Base-by-base conservation (phyloP, 2,113 vertebrate genomes). In the Willisornis vidua region DNA sequence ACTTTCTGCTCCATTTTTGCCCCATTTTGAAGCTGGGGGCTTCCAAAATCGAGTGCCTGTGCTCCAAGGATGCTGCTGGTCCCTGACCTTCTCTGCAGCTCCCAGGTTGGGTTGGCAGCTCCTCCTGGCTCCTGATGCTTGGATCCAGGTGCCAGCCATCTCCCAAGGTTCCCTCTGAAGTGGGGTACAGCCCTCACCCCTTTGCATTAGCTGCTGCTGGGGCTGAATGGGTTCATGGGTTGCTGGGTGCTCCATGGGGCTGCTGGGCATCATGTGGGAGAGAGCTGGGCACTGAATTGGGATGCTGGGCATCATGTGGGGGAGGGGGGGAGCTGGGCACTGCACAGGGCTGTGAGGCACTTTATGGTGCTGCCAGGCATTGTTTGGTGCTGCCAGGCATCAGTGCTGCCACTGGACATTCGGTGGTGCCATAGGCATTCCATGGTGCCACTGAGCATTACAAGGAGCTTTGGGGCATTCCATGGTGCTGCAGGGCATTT, bases 401-500 rank as follows among this genome's bases (percentile, higher is more conserved):
- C 3, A 29, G 22, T 28, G 1, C 35, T 9, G 35, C 43, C 12
- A 22, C 1, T 9, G 4, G 8, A 24, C n/a, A n/a, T 4, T 7
- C 5, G 12, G 12, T 0, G 3, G 57, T 11, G 25, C 10, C 8
- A 14, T 2, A 2, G 31, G 49, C 51, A 49, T 1, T 4, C 3
- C 28, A 46, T 0, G 18, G 62, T 8, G 19, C n/a, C 5, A 10
- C 3, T 1, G 33, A 86, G 43, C 61, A 48, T 3, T 10, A 43
- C 41, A 43, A 43, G 41, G 41, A 15, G 33, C 26, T 3, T 1
- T 3, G 1, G 3, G 70, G 25, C 41, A 33, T 3, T 8, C 2
- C 10, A 45, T 1, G 7, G 23, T 3, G 35, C 24, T 4, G 1
- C 3, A 0, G 3, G 24, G 46, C 55, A 41, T 1, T 1, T 10